Evolutionary conservation across 1,140 invertebrate genomes (phyloP), one percentile per base, ranked within the genome.

Genomic region (Drosophila nebulosa): DNA sequence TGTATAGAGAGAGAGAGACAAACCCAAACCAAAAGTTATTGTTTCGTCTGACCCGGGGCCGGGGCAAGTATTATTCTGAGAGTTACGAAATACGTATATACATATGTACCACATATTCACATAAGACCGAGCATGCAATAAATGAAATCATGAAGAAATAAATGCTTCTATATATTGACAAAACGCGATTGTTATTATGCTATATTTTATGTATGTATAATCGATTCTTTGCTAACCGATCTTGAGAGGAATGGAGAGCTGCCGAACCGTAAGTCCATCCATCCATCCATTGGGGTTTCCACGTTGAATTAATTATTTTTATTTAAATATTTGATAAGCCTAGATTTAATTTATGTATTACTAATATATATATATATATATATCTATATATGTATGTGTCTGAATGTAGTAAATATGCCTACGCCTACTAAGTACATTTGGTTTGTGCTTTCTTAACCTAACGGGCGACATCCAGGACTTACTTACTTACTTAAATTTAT

Each of bases 371-470:
- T 51, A 46, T n/a, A n/a, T n/a, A n/a, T n/a, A n/a, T n/a, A n/a
- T n/a, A n/a, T n/a, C n/a, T n/a, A n/a, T n/a, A n/a, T 35, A n/a
- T 69, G 59, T 74, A 36, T 36, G 35, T 36, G 35, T 36, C 35
- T 36, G 35, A 36, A 36, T 36, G 35, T 36, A 26, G 26, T 35
- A 32, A 27, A 56, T 56, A 56, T 56, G 53, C 30, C 26, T 53
- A 58, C 57, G 53, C 30, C 26, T 53, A 58, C 57, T 71, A 39
- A 71, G 52, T 74, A 53, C 58, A 72, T 83, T 83, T 83, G 79
- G 79, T 84, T 71, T 83, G 67, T 79, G 79, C 79, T 84, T 83
- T 69, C 51, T 71, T 84, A 79, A 4, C 6, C 51, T 67, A 70
- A 46, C 35, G 16, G 58, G 46, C 9, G 16, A 74, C 42, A 64